A percentile compares a stretch with the other conserved stretches of the same genome.
Conservation (phyloP, 2,888 invertebrate genomes). For the Pogonocherus hispidulus region DNA sequence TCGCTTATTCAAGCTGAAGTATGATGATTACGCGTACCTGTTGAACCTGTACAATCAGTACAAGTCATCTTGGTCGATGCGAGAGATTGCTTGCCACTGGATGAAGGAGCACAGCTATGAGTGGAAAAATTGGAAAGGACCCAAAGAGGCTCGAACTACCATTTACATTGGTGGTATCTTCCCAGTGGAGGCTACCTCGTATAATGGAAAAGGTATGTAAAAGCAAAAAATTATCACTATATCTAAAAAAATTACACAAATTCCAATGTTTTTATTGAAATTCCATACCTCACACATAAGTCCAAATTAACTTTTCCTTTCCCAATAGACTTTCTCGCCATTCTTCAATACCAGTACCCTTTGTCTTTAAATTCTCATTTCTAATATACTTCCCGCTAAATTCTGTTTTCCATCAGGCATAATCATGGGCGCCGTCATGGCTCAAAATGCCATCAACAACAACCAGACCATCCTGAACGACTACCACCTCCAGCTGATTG, state of each 20-base stretch:
- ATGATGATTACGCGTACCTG: constrained; percentile 69
- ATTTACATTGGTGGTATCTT: constrained; percentile 80
- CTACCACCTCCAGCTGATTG: constrained; percentile 73
- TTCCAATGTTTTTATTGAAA: too few species aligned
- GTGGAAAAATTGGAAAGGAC: constrained; percentile 69
- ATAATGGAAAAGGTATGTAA: constrained; percentile 71
- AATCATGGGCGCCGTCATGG: constrained; percentile 75
- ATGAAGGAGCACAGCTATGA: constrained; percentile 69
- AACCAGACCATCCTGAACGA: constrained; percentile 73
- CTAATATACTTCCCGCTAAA: not conserved
- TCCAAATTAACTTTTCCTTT: too few species aligned
- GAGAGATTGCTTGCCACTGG: constrained; percentile 79
- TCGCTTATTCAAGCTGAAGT: constrained; percentile 70
- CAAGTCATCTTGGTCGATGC: constrained; percentile 49
- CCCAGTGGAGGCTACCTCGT: constrained; percentile 75
- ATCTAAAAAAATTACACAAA: too few species aligned
- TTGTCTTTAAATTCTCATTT: too few species aligned
- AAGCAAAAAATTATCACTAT: too few species aligned
- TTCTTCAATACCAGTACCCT: too few species aligned
- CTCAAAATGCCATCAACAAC: constrained; percentile 75
- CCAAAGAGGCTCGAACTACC: constrained; percentile 57
- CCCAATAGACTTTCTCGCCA: too few species aligned
- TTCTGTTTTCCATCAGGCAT: constrained; percentile 58
- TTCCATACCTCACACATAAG: too few species aligned
- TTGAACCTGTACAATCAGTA: constrained; percentile 52